These are phyloP conservation scores for Danio kyathit DNA, from an alignment of 2,797 vertebrate genomes.

Conservation along the genomic window DNA sequence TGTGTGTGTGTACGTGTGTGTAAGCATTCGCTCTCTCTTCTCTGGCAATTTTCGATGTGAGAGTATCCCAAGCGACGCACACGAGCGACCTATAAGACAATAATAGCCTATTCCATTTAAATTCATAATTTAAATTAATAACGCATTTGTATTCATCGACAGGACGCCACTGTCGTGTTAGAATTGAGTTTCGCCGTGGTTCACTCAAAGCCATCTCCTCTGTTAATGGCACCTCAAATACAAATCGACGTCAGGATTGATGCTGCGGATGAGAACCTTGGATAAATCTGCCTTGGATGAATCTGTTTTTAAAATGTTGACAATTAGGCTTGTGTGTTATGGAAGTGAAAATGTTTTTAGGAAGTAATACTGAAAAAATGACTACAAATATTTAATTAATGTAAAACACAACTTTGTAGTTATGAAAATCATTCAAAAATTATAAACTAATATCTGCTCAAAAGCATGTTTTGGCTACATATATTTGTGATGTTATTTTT, in stretches of 20 bases:
- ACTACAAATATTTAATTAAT: neutral
- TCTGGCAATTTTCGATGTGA: constrained; percentile 51
- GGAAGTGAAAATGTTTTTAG: neutral
- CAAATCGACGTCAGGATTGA: constrained; percentile 47
- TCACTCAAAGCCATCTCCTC: constrained; percentile 49
- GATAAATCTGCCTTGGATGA: constrained; percentile 24
- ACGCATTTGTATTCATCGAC: constrained; percentile 64
- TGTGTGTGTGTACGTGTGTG: constrained; percentile 30
- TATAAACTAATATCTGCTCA: too few species aligned
- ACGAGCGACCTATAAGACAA: constrained; percentile 61
- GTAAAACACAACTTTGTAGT: too few species aligned
- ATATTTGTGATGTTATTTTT: too few species aligned
- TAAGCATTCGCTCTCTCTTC: constrained; percentile 44
- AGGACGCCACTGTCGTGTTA: constrained; percentile 54
- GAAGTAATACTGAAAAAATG: neutral
- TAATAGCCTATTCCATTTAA: constrained; percentile 67
- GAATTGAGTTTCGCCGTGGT: constrained; percentile 52
- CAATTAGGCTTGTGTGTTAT: neutral
- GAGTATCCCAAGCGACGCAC: constrained; percentile 60
- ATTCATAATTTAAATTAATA: constrained; percentile 66
- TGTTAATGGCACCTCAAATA: constrained; percentile 54
- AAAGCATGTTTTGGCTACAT: too few species aligned
- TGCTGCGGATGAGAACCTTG: constrained; percentile 49
- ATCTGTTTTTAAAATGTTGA: constrained; percentile 13
- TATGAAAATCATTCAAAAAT: too few species aligned